Evolutionary conservation across 2,113 vertebrate genomes (phyloP), one percentile per base, ranked within the genome.

Genomic region (Cepphus grylle): DNA sequence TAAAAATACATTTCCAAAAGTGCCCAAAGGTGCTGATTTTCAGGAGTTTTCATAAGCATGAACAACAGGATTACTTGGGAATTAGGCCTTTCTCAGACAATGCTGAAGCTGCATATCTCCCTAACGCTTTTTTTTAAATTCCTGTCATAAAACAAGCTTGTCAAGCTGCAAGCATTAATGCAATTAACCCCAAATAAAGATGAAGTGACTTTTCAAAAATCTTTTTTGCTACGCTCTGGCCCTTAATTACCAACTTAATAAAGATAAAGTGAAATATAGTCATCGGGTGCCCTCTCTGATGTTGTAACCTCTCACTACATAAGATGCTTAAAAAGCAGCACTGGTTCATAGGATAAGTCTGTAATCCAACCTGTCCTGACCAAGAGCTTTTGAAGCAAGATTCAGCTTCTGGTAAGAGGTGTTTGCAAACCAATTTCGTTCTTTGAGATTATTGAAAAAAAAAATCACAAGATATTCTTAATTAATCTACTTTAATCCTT

Each of bases 191-290:
- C 55, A 73, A 90, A 89, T 87, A 96, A 80, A 96, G 87, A 92
- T n/a, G 38, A 93, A 95, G 59, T 27, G 67, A 91, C 95, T 83
- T 97, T 76, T 96, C 79, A 96, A 87, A 96, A 97, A 94, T 80
- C 3, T 1, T 84, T 94, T 97, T 90, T 61, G 53, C 86, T 71
- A 86, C 84, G 93, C 62, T 85, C 94, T 67, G 62, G 66, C 81
- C 94, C 92, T 96, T 90, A 94, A 96, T 96, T 95, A 96, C 90
- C 70, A 76, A 50, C 26, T 85, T 79, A 66, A 81, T 49, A 67
- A 55, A 69, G 88, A 78, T 69, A 56, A 90, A 93, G 49, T 79
- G 59, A 90, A 92, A 92, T 22, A 36, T 52, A 95, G 45, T 84
- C 81, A 65, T 3, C 1, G 3, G 63, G 34, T 1, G 0, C 80